Evolutionary conservation across 2,113 vertebrate species (phyloP), one percentile per base, ranked within the genome.

Genomic region (Amblyopsis rosae): DNA sequence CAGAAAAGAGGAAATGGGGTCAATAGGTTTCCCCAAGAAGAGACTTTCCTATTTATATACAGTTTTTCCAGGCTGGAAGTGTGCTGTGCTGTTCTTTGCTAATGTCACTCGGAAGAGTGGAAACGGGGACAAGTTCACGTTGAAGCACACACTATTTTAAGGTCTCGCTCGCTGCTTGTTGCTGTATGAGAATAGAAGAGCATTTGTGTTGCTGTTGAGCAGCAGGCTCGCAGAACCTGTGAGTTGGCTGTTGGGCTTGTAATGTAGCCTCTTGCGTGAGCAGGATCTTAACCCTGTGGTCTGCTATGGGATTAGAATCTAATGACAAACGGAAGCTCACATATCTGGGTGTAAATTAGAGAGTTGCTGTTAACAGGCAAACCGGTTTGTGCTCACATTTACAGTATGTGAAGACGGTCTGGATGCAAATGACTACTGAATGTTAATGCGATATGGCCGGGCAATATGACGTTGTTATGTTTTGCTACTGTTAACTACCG

Each of bases 71-170:
- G 69, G 76, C 75, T 70, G 70, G 35, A 26, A 60, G 16, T 61
- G 75, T n/a, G 63, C 33, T 77, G 78, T 73, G 61, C 49, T 71
- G 71, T 45, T 48, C 11, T 13, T 15, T 61, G 19, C n/a, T 57
- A 17, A 63, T 69, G 59, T 71, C 17, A 9, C 19, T 3, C 3
- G 33, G 60, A 56, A 13, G 57, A 53, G 48, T 48, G 60, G 19
- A 17, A 12, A 7, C 19, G 65, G 70, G 62, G 68, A 72, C 72
- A 81, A 75, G 73, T 82, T 81, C 59, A 79, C 73, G 64, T 47
- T 58, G 63, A 69, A 85, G 65, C 69, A 57, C 59, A 48, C 57
- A 67, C 84, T 92, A 90, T 88, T 91, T 91, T 76, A 86, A 82
- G 73, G 46, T 41, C 50, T 63, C 0, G 13, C 64, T 70, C 69